These are phyloP conservation scores for Clitarchus hookeri DNA, from an alignment of 2,888 invertebrate species.

Conservation along the genomic window DNA sequence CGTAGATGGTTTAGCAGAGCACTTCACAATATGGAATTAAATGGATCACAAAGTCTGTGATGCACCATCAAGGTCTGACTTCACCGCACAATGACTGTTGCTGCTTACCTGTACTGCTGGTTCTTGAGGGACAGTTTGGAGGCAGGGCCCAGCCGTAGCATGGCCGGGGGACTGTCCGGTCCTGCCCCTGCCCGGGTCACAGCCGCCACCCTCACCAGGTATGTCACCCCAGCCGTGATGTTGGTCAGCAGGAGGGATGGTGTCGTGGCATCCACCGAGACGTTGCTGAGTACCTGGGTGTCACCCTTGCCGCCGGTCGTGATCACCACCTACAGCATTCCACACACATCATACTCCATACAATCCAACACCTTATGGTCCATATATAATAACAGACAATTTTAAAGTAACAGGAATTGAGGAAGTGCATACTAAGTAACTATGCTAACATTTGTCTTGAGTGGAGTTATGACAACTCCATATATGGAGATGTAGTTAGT, in stretches of 20 bases:
- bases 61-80: too few species aligned
- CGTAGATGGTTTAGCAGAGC: too few species aligned
- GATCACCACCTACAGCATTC: slow-evolving; percentile 41
- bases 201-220: slow-evolving; percentile 83
- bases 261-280: slow-evolving; percentile 69
- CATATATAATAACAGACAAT: too few species aligned
- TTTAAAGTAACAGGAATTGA: too few species aligned
- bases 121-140: slow-evolving; percentile 56
- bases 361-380: not conserved
- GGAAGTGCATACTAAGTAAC: too few species aligned
- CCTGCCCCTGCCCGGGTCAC: slow-evolving; percentile 81
- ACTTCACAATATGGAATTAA: too few species aligned
- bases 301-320: slow-evolving; percentile 46
- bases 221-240: slow-evolving; percentile 79
- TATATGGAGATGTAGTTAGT: too few species aligned
- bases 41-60: too few species aligned
- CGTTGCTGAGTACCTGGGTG: slow-evolving; percentile 58
- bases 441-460: too few species aligned
- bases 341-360: slow-evolving; percentile 4
- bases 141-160: slow-evolving; percentile 63
- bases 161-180: slow-evolving; percentile 74
- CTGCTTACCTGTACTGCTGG: slow-evolving; percentile 35
- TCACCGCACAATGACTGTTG: too few species aligned
- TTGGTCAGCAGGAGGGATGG: slow-evolving; percentile 78
- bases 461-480: too few species aligned